These are phyloP conservation scores for Megaceryle alcyon DNA, from an alignment of 2,797 vertebrate species.

Conservation along the genomic window DNA sequence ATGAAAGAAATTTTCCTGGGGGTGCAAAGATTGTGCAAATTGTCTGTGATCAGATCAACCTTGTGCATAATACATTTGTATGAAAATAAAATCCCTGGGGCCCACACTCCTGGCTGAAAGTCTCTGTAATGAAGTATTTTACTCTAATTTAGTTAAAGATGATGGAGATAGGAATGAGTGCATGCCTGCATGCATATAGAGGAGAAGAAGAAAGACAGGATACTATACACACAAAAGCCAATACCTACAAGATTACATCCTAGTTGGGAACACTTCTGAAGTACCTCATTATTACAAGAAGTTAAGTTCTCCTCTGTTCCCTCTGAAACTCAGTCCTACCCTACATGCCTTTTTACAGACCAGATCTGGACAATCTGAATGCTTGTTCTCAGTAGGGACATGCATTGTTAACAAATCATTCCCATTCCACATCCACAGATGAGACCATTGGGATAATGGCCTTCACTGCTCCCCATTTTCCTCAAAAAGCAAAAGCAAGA, in stretches of 20 bases:
- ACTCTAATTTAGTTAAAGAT: constrained; percentile 80
- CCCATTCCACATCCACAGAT: neutral
- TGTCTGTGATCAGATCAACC: constrained; percentile 81
- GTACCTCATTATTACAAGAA: neutral
- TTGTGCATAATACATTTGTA: constrained; percentile 81
- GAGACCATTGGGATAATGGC: neutral
- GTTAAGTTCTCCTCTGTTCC: neutral
- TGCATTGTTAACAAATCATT: neutral
- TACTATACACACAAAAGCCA: neutral
- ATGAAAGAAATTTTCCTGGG: constrained; percentile 79
- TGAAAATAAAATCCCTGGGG: constrained; percentile 78
- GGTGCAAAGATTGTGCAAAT: constrained; percentile 75
- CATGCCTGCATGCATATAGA: constrained; percentile 27
- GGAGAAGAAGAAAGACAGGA: neutral
- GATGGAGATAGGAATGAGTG: constrained; percentile 66
- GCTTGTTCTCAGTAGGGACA: neutral
- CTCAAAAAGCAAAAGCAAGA: neutral
- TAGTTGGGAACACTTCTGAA: neutral
- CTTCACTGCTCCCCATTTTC: neutral
- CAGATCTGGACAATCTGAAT: neutral
- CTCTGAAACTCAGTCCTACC: neutral
- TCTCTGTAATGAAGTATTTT: constrained; percentile 79
- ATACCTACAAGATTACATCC: constrained; percentile 27
- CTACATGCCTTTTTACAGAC: neutral
- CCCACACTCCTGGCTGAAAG: constrained; percentile 70